Percentiles rank a stretch among this genome's conserved stretches.
Conservation (phyloP, 2,113 vertebrate species). For the Cynopterus brachyotis region DNA sequence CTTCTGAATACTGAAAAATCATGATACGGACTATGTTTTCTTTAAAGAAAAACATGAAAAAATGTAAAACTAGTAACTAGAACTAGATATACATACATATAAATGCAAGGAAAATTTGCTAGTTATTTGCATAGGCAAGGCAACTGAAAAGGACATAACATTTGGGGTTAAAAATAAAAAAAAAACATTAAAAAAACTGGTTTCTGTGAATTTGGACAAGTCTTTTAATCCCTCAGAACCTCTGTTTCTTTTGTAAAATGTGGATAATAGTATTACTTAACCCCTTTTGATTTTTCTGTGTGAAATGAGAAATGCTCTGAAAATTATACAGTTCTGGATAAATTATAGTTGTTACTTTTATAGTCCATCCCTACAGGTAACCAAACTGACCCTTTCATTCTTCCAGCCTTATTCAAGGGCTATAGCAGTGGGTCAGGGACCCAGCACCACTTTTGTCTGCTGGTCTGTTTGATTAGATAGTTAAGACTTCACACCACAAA, state of each 20-base stretch:
- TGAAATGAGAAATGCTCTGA: background rate
- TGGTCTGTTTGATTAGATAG: background rate
- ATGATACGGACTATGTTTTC: background rate
- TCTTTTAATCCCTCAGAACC: background rate
- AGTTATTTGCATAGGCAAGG: background rate
- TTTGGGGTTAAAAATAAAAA: background rate
- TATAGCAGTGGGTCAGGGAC: background rate
- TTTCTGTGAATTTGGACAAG: background rate
- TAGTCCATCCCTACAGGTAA: background rate
- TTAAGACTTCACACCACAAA: background rate
- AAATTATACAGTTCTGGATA: background rate
- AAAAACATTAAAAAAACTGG: background rate
- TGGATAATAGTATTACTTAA: background rate
- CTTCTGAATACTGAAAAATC: background rate
- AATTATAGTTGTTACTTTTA: background rate
- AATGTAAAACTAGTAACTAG: background rate
- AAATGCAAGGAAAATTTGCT: background rate
- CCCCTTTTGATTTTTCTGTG: background rate
- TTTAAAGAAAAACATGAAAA: background rate
- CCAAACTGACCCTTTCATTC: background rate
- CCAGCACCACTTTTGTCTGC: background rate
- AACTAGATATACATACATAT: background rate
- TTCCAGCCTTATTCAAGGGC: background rate
- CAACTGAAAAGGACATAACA: background rate
- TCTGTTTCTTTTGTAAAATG: background rate